A percentile compares a stretch with the other conserved stretches of the same genome.
phyloP scores from a whole-genome alignment of 2,888 invertebrate species.

The Nezara viridula region DNA sequence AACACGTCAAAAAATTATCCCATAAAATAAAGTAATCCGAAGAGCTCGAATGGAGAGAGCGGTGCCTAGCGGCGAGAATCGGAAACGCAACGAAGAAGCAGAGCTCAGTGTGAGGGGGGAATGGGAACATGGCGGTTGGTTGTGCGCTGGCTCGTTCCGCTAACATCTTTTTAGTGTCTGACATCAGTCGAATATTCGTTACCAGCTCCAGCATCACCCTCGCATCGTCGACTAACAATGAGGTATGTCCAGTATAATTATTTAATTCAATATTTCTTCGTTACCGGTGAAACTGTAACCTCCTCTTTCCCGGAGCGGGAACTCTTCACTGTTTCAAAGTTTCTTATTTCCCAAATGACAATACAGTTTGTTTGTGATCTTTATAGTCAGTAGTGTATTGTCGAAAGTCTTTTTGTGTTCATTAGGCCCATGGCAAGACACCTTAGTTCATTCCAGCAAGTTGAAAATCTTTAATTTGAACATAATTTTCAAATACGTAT shows the following conservation, averaged over 20 bases:
- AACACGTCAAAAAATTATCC: not conserved
- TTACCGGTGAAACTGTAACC: slow-evolving; percentile 4
- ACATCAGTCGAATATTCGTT: slow-evolving; percentile 64
- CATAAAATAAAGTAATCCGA: not conserved
- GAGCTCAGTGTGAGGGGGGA: slow-evolving; percentile 61
- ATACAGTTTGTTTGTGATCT: not conserved
- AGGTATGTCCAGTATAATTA: slow-evolving; percentile 57
- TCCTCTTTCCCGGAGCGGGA: slow-evolving; percentile 6
- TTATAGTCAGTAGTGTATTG: not conserved
- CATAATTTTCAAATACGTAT: not conserved
- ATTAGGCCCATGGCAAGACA: not conserved
- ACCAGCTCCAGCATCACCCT: slow-evolving; percentile 55
- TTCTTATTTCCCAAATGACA: not conserved
- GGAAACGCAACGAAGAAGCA: not conserved
- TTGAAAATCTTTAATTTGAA: not conserved
- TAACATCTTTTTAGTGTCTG: slow-evolving; percentile 63
- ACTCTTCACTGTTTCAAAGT: not conserved
- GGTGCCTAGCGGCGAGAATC: not conserved
- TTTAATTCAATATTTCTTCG: not conserved
- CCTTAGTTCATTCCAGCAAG: not conserved
- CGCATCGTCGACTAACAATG: slow-evolving; percentile 61
- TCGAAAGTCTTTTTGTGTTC: not conserved
- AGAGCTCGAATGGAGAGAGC: slow-evolving; percentile 9
- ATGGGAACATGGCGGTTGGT: slow-evolving; percentile 65
- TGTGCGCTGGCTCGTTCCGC: slow-evolving; percentile 64